Conservation (phyloP, 2,888 invertebrate species). For the Amphiduros pacificus region DNA sequence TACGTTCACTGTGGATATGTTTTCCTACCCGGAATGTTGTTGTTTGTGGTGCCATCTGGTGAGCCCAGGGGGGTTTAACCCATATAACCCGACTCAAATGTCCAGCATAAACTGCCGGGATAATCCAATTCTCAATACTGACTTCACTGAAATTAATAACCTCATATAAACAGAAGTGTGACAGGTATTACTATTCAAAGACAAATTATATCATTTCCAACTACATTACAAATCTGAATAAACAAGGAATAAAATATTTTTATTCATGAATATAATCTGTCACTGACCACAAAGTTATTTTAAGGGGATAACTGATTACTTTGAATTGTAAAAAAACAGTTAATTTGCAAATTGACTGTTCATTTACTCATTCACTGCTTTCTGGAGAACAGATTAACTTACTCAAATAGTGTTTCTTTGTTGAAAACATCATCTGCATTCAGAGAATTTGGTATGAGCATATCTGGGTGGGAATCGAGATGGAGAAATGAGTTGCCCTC, state of each 20-base stretch:
- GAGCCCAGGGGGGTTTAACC: slow-evolving; percentile 88
- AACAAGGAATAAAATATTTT: neutral
- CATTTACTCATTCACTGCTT: no score
- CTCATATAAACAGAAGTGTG: neutral
- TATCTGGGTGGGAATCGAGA: slow-evolving; percentile 90
- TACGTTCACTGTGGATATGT: slow-evolving; percentile 40
- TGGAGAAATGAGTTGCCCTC: slow-evolving; percentile 77
- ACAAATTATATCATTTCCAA: neutral
- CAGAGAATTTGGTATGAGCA: slow-evolving; percentile 80
- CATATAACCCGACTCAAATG: slow-evolving; percentile 79
- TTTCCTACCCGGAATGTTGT: slow-evolving; percentile 76
- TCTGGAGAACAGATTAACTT: slow-evolving; percentile 23
- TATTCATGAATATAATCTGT: neutral
- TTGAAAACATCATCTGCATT: slow-evolving; percentile 75
- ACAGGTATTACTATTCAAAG: neutral
- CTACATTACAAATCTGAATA: no score
- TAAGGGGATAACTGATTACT: no score
- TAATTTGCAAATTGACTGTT: no score
- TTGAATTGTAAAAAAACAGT: no score
- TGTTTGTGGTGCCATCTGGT: slow-evolving; percentile 75
- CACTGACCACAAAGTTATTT: no score
- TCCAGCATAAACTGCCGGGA: slow-evolving; percentile 84
- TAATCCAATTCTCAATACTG: slow-evolving; percentile 93
- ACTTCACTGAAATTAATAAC: neutral
- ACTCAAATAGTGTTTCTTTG: slow-evolving; percentile 65